A percentile compares a stretch with the other conserved stretches of the same genome.
These are phyloP conservation scores for Phorcus lineatus DNA, from an alignment of 2,888 invertebrate species.

Conservation along the genomic window DNA sequence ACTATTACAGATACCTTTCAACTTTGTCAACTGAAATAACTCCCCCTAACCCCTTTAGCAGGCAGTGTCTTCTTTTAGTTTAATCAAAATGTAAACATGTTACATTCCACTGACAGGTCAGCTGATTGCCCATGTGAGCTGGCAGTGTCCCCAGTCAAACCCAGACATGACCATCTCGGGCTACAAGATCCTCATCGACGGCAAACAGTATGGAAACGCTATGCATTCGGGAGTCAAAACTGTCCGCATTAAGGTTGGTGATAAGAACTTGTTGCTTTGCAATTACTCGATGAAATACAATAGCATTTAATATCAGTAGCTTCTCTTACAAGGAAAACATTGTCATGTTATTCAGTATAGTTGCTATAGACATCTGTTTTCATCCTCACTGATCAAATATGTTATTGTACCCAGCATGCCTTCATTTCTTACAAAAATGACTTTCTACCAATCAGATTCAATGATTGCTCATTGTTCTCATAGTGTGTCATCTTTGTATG, in stretches of 20 bases:
- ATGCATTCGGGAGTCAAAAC: constrained; percentile 72
- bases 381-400: too few species aligned
- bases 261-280: too few species aligned
- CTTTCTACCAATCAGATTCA: too few species aligned
- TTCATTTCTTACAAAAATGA: too few species aligned
- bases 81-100: constrained; percentile 57
- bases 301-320: too few species aligned
- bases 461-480: too few species aligned
- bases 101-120: constrained; percentile 62
- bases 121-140: constrained; percentile 72
- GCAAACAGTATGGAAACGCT: constrained; percentile 75
- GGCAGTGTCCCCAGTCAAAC: constrained; percentile 72
- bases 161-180: constrained; percentile 70
- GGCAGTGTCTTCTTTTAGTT: too few species aligned
- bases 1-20: not conserved
- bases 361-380: too few species aligned
- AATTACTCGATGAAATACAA: too few species aligned
- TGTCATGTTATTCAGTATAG: not conserved
- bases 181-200: constrained; percentile 74
- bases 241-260: constrained; percentile 71
- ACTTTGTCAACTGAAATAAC: not conserved
- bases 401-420: too few species aligned
- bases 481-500: too few species aligned
- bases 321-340: too few species aligned
- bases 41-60: not conserved